Conservation (phyloP, 2,113 vertebrate genomes). For the Sprattus sprattus region DNA sequence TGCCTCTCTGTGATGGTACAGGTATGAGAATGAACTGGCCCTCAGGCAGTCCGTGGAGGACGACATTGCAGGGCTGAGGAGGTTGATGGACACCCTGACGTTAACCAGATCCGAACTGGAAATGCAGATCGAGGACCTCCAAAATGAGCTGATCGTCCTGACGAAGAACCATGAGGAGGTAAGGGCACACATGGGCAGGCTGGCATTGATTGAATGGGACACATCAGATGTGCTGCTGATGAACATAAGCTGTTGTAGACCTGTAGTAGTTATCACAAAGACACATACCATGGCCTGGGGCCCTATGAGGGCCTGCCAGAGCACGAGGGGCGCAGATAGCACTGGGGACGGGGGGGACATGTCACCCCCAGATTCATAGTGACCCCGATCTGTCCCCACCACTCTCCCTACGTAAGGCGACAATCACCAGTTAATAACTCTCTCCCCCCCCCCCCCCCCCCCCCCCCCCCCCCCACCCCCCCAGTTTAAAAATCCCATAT, state of each 20-base stretch:
- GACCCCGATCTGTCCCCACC: too few relatives aligned
- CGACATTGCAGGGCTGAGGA: conserved; percentile 73
- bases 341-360: too few relatives aligned
- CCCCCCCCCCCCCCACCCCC: too few relatives aligned
- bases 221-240: not conserved
- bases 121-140: conserved; percentile 71
- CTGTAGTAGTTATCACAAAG: not conserved
- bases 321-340: too few relatives aligned
- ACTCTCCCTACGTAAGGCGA: too few relatives aligned
- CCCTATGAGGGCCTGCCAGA: too few relatives aligned
- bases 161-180: conserved; percentile 79
- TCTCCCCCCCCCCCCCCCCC: too few relatives aligned
- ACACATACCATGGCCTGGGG: too few relatives aligned
- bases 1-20: conserved; percentile 33
- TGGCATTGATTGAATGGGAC: not conserved
- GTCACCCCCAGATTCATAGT: too few relatives aligned
- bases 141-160: conserved; percentile 75
- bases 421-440: too few relatives aligned
- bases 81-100: conserved; percentile 71
- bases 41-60: conserved; percentile 77
- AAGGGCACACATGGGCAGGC: not conserved
- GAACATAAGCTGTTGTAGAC: not conserved
- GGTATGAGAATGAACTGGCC: conserved; percentile 71
- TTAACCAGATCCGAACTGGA: conserved; percentile 67
- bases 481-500: too few relatives aligned